Conservation (phyloP, 1,140 invertebrate species). For the Drosophila navojoa region DNA sequence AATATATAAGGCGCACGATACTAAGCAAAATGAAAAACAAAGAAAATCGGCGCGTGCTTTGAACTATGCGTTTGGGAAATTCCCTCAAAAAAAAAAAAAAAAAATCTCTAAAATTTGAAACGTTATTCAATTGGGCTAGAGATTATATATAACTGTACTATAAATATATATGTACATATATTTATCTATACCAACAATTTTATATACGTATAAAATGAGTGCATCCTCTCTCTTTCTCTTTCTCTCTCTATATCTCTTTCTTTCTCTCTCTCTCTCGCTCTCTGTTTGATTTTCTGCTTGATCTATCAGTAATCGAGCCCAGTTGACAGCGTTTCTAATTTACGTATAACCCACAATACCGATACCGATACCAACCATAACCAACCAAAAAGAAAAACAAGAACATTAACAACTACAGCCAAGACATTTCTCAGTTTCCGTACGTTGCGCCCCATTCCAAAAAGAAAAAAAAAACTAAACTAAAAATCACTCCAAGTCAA, state of each 20-base stretch:
- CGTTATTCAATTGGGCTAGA: slow-evolving; percentile 21
- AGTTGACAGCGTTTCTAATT: slow-evolving; percentile 29
- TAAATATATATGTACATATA: no score
- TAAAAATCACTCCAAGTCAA: slow-evolving; percentile 36
- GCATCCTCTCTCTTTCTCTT: background rate
- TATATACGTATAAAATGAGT: background rate
- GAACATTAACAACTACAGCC: slow-evolving; percentile 27
- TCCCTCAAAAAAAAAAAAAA: slow-evolving; percentile 9
- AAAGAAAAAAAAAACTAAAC: slow-evolving; percentile 11
- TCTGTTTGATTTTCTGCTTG: slow-evolving; percentile 15
- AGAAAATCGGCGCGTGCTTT: slow-evolving; percentile 42
- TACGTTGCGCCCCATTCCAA: slow-evolving; percentile 50
- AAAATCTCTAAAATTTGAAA: background rate
- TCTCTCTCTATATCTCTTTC: slow-evolving; percentile 16
- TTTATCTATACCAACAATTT: no score
- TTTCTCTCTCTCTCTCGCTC: slow-evolving; percentile 26
- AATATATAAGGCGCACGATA: slow-evolving; percentile 39
- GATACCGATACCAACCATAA: slow-evolving; percentile 10
- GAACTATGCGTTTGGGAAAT: slow-evolving; percentile 39
- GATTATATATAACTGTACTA: background rate
- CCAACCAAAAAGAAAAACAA: slow-evolving; percentile 15
- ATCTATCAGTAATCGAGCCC: slow-evolving; percentile 13
- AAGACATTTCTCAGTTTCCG: slow-evolving; percentile 38
- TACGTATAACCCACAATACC: slow-evolving; percentile 19
- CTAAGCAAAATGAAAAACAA: slow-evolving; percentile 19